Conservation (phyloP, 2,797 vertebrate species). For the Esox lucius region DNA sequence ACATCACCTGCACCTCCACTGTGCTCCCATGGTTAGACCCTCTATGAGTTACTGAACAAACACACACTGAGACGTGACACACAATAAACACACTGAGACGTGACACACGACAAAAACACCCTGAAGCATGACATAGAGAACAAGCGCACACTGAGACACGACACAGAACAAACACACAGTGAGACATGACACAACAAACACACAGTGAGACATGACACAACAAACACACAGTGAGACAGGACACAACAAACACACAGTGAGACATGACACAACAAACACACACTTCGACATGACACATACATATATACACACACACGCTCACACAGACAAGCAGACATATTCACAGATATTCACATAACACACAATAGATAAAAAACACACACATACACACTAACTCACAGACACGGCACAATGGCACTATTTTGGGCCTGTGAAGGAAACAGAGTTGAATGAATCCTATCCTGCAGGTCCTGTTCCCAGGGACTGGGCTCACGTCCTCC, state of each 20-base stretch:
- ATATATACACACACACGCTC: slow-evolving; percentile 24
- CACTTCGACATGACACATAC: neutral
- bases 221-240: no score
- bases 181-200: no score
- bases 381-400: slow-evolving; percentile 49
- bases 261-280: no score
- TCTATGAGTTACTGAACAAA: slow-evolving; percentile 84
- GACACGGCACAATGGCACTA: slow-evolving; percentile 99
- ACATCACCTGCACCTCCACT: slow-evolving; percentile 95
- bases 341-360: neutral
- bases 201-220: no score
- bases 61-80: slow-evolving; percentile 5
- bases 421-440: slow-evolving; percentile 98
- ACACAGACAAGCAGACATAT: neutral
- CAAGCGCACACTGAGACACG: neutral
- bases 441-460: slow-evolving; percentile 99
- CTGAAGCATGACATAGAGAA: no score
- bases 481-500: slow-evolving; percentile 93
- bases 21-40: slow-evolving; percentile 86
- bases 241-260: no score
- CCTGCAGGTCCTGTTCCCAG: slow-evolving; percentile 98
- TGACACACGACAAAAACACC: no score
- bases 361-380: slow-evolving; percentile 10
- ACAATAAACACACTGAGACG: neutral
- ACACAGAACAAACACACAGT: no score